Base-by-base conservation (phyloP, 2,797 vertebrate species). In the Bradypodion ventrale region DNA sequence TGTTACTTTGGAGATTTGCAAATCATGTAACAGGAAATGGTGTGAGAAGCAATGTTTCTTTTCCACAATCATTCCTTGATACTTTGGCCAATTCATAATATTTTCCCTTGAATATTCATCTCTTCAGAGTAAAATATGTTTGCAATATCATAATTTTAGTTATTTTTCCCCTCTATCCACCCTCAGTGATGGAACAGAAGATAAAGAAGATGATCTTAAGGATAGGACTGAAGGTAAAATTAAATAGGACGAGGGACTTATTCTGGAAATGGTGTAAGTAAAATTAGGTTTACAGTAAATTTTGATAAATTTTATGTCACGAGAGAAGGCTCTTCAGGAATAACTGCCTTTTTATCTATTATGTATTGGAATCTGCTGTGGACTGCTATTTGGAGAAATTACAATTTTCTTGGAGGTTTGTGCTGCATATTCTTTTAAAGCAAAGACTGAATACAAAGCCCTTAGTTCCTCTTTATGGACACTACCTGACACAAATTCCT, bases 111-210 rank as follows among this genome's bases (percentile, higher is more conserved):
- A 84, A 87, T 59, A 60, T 90, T 87, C 87, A 87, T 94, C 1
- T 86, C 72, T 89, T 91, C 85, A 65, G 85, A 87, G 89, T 95
- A 16, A 70, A 87, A 80, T 88, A 37, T 37, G 16, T 88, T 89
- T 9, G 60, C 29, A 6, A 83, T 5, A 19, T 42, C 80, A 19
- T 87, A 77, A 87, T n/a, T 49, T 73, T 62, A 78, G 74, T 91
- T 8, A 87, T 84, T 75, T 75, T 83, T 73, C 88, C 46, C 83
- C 0, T 73, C 91, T 87, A 87, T 44, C 83, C 81, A 16, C 81
- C 79, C 65, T n/a, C 94, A 99, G 99, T 92, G 98, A 99, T 95
- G 96, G 95, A 74, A 93, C 96, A 16, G 98, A 99, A 92, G 98
- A 99, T 87, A 97, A 97, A 94, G 98, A 98, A 87, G 94, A 97